Conservation (phyloP, 2,113 vertebrate genomes). For the Cyprinodon brontotheroides region DNA sequence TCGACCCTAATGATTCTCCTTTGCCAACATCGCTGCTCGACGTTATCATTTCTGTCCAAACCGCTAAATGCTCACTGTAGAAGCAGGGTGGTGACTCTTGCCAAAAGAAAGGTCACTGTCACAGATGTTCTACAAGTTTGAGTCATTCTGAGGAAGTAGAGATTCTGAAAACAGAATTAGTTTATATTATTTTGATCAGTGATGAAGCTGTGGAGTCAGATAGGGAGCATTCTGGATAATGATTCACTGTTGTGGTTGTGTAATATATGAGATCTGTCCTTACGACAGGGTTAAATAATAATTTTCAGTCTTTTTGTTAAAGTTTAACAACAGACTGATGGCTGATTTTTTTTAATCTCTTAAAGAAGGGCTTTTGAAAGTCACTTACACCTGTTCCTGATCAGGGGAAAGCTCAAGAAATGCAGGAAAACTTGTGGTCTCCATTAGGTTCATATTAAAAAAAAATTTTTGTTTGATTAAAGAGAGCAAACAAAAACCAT, state of each 20-base stretch:
- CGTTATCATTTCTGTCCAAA: constrained; percentile 43
- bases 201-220: constrained; percentile 29
- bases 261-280: constrained; percentile 17
- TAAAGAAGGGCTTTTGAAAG: too few species aligned
- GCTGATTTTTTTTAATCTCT: too few species aligned
- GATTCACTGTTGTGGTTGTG: constrained; percentile 49
- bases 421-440: too few species aligned
- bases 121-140: constrained; percentile 39
- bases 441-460: too few species aligned
- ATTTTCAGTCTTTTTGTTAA: too few species aligned
- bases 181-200: constrained; percentile 29
- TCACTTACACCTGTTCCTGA: too few species aligned
- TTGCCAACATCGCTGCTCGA: constrained; percentile 51
- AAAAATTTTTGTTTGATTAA: too few species aligned
- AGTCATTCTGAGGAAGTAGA: constrained; percentile 27
- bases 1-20: constrained; percentile 57
- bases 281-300: constrained; percentile 4
- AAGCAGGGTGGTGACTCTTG: constrained; percentile 32
- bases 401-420: too few species aligned
- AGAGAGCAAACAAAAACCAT: too few species aligned
- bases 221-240: constrained; percentile 25
- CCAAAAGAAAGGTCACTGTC: constrained; percentile 7
- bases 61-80: constrained; percentile 45
- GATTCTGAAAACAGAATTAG: neutral
- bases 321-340: too few species aligned